Conservation (phyloP, 2,797 vertebrate genomes). For the Xenops minutus region DNA sequence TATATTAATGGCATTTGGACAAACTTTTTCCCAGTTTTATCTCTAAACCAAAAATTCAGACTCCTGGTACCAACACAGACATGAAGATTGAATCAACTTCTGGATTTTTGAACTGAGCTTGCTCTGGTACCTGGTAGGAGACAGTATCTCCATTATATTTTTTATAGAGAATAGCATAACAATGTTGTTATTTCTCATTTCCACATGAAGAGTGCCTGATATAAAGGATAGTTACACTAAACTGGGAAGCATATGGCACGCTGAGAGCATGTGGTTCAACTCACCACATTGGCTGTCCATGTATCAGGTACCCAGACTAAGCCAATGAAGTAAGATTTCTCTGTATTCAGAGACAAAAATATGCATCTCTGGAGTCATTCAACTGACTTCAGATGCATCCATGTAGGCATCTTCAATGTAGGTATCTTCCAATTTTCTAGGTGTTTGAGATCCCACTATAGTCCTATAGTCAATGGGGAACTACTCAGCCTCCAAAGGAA, state of each 20-base stretch:
- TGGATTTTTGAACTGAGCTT: background rate
- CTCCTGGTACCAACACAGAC: background rate
- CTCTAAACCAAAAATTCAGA: background rate
- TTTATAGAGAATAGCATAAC: background rate
- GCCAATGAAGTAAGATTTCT: background rate
- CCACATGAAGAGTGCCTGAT: background rate
- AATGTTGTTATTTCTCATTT: background rate
- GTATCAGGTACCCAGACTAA: background rate
- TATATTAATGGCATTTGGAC: background rate
- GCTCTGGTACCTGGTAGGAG: background rate
- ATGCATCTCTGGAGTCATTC: background rate
- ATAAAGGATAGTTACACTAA: background rate
- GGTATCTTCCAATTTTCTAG: background rate
- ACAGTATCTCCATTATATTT: background rate
- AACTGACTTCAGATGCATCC: background rate
- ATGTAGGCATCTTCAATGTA: background rate
- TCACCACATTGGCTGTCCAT: background rate
- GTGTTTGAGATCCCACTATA: background rate
- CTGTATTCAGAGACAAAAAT: background rate
- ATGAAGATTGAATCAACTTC: background rate
- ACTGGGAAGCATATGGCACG: background rate
- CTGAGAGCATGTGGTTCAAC: background rate
- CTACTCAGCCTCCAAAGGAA: background rate
- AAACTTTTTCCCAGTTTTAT: background rate
- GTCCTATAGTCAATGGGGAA: fast-evolving